A percentile compares a stretch with the other conserved stretches of the same genome.
Conservation (phyloP, 2,888 invertebrate genomes). For the Rotaria magnacalcarata region DNA sequence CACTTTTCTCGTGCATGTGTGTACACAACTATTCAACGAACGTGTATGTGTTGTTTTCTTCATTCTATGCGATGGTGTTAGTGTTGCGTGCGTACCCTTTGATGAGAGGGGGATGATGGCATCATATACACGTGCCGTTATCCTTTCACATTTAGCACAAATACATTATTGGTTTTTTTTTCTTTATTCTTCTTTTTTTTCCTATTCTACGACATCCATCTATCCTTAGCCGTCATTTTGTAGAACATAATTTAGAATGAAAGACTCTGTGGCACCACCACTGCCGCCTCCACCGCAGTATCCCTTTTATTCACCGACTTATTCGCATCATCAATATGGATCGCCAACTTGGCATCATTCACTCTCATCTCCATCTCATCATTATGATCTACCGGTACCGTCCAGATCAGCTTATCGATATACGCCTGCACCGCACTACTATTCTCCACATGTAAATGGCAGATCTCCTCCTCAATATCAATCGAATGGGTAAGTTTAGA, state of each 20-base stretch:
- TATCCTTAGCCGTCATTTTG: background rate
- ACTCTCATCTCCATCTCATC: conserved; percentile 23
- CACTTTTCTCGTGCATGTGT: background rate
- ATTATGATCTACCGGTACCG: conserved; percentile 21
- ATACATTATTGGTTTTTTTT: background rate
- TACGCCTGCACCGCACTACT: background rate
- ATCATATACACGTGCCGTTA: background rate
- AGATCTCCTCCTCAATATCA: conserved; percentile 4
- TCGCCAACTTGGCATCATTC: background rate
- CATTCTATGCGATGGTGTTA: background rate
- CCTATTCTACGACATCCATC: background rate
- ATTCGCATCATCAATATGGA: conserved; percentile 11
- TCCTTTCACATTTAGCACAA: background rate
- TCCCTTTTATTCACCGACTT: background rate
- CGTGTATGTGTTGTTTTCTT: background rate
- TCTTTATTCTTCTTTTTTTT: background rate
- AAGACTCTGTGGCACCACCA: conserved; percentile 11
- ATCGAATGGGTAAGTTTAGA: background rate
- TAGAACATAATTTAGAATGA: conserved; percentile 26
- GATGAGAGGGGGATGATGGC: background rate
- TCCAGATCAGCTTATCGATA: conserved; percentile 25
- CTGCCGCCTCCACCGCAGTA: background rate
- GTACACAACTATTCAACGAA: conserved; percentile 7
- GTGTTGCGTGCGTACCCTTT: background rate
- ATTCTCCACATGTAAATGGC: conserved; percentile 18